Evolutionary conservation across 2,888 invertebrate species (phyloP).

Genomic region (Conchocele bisecta): DNA sequence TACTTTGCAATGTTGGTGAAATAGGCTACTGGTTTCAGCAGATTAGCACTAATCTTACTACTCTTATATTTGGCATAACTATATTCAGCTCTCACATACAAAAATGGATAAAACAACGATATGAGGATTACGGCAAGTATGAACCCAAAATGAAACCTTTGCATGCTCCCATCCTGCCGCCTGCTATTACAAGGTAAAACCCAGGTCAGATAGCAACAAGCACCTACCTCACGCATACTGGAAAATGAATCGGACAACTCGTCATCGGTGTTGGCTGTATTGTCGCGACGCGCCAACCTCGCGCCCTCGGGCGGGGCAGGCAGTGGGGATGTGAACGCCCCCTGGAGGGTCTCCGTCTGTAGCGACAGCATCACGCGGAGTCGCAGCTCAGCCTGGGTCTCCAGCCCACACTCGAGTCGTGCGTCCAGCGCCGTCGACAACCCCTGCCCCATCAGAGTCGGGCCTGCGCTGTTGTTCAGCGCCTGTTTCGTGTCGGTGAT

Average conservation of each 20-base stretch:
- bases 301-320: constrained; percentile 64
- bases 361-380: constrained; percentile 87
- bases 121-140: too few species aligned
- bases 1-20: too few species aligned
- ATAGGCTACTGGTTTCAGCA: too few species aligned
- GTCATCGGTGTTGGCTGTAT: constrained; percentile 71
- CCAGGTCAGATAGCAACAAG: too few species aligned
- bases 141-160: too few species aligned
- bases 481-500: constrained; percentile 19
- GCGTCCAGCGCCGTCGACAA: constrained; percentile 88
- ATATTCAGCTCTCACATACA: too few species aligned
- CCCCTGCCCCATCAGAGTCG: constrained; percentile 61
- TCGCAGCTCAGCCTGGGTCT: constrained; percentile 90
- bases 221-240: constrained; percentile 18
- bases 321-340: constrained; percentile 84
- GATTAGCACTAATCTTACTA: too few species aligned
- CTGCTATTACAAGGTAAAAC: too few species aligned
- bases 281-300: constrained; percentile 34
- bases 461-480: constrained; percentile 3
- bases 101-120: too few species aligned
- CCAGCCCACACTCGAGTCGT: constrained; percentile 91
- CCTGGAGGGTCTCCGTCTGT: constrained; percentile 86
- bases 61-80: too few species aligned
- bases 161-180: too few species aligned
- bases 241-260: constrained; percentile 67